These are phyloP conservation scores for Esox masquinongy DNA, from an alignment of 2,797 vertebrate species.

Conservation along the genomic window DNA sequence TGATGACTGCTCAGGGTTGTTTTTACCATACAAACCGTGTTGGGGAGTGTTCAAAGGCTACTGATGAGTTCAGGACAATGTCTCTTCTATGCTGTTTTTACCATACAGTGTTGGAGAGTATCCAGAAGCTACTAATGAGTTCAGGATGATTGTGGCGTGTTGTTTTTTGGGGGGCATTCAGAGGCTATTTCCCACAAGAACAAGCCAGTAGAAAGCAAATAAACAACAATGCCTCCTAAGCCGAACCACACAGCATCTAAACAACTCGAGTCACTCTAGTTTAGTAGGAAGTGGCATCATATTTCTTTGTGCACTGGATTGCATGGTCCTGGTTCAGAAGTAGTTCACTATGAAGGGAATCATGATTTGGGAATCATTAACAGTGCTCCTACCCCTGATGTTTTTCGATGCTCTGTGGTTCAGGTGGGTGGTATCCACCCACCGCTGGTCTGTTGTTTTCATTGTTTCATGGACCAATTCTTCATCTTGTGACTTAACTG, in stretches of 20 bases:
- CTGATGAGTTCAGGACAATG: background rate
- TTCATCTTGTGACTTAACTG: slow-evolving; percentile 36
- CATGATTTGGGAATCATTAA: background rate
- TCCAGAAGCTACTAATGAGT: background rate
- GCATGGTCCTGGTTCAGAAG: background rate
- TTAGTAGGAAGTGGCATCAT: background rate
- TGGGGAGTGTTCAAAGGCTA: background rate
- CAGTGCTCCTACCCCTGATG: slow-evolving; percentile 1
- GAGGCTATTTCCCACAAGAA: too few relatives aligned
- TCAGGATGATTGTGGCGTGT: too few relatives aligned
- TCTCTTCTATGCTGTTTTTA: background rate
- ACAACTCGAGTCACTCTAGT: too few relatives aligned
- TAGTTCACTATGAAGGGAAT: background rate
- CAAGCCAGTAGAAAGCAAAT: too few relatives aligned
- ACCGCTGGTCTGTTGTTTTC: slow-evolving; percentile 33
- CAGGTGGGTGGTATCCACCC: slow-evolving; percentile 35
- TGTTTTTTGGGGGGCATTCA: background rate
- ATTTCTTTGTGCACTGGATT: background rate
- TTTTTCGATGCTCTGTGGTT: background rate
- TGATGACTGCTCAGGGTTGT: background rate
- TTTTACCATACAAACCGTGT: too few relatives aligned
- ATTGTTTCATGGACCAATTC: slow-evolving; percentile 20
- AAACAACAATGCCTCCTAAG: too few relatives aligned
- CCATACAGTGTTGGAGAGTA: background rate
- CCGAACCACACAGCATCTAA: too few relatives aligned